phyloP scores from a whole-genome alignment of 2,888 invertebrate species.

The Liposcelis brunnea region DNA sequence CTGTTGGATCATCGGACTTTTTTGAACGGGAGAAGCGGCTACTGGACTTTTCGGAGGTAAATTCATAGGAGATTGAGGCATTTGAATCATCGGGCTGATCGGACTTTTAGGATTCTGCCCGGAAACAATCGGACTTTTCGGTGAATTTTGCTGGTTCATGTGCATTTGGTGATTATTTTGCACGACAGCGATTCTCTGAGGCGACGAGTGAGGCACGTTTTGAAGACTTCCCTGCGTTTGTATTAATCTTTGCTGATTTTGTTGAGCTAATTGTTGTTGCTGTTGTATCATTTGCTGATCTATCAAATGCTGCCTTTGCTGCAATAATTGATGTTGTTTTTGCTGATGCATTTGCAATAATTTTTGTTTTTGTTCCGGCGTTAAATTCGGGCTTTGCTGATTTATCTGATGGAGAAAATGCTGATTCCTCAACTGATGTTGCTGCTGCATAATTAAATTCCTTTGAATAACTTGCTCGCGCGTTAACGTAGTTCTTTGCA shows the following conservation, averaged over 20 bases:
- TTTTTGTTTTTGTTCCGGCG: conserved; percentile 15
- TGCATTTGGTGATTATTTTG: too few relatives aligned
- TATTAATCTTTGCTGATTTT: conserved; percentile 14
- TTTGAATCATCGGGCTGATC: not conserved
- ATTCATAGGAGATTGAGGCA: not conserved
- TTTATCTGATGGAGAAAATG: conserved; percentile 18
- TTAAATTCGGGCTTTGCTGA: conserved; percentile 16
- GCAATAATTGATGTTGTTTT: conserved; percentile 13
- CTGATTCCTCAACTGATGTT: conserved; percentile 20
- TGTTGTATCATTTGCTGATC: conserved; percentile 17
- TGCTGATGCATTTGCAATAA: conserved; percentile 14
- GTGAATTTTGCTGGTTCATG: not conserved
- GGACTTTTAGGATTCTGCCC: not conserved
- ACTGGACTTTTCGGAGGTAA: not conserved
- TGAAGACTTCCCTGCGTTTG: conserved; percentile 10
- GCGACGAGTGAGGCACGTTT: too few relatives aligned
- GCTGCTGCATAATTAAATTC: conserved; percentile 24
- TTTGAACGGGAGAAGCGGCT: conserved; percentile 14
- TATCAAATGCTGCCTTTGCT: conserved; percentile 13
- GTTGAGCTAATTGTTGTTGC: conserved; percentile 16
- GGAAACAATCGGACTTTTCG: too few relatives aligned
- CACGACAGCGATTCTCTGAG: too few relatives aligned
- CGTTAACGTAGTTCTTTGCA: conserved; percentile 15
- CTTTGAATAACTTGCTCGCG: conserved; percentile 23
- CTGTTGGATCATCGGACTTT: conserved; percentile 25